Conservation (phyloP, 2,888 invertebrate genomes). For the Ptycholaimellus sp. region DNA sequence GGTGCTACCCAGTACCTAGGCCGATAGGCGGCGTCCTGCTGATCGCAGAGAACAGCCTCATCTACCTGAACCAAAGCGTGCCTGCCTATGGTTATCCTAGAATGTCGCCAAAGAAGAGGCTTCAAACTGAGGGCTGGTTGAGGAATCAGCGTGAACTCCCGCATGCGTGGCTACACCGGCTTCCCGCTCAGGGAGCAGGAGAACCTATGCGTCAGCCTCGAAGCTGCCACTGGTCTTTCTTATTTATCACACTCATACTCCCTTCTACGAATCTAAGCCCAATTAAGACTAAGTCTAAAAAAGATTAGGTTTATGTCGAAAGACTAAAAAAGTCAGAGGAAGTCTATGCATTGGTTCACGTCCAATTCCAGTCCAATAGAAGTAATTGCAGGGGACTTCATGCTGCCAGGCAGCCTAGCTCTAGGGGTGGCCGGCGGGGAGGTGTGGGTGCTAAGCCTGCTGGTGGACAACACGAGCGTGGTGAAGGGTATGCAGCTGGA, state of each 20-base stretch:
- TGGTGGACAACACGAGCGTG: slow-evolving; percentile 77
- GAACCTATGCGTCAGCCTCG: slow-evolving; percentile 11
- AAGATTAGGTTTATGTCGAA: too few species aligned
- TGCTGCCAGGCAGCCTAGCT: slow-evolving; percentile 59
- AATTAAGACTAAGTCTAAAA: too few species aligned
- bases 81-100: slow-evolving; percentile 15
- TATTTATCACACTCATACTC: too few species aligned
- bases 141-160: slow-evolving; percentile 66
- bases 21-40: slow-evolving; percentile 55
- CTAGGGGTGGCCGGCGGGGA: slow-evolving; percentile 73
- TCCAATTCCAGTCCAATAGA: slow-evolving; percentile 2
- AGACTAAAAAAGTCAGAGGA: too few species aligned
- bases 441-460: slow-evolving; percentile 65
- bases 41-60: slow-evolving; percentile 69
- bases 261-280: too few species aligned
- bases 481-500: slow-evolving; percentile 77
- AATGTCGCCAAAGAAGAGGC: too few species aligned
- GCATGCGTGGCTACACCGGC: slow-evolving; percentile 60
- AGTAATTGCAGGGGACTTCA: slow-evolving; percentile 41
- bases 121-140: too few species aligned
- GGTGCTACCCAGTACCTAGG: slow-evolving; percentile 13
- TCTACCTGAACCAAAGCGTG: slow-evolving; percentile 72
- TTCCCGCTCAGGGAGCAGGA: slow-evolving; percentile 36
- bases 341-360: too few species aligned
- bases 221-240: too few species aligned